Percentiles rank a stretch among this genome's conserved stretches.
Evolutionary conservation across 2,797 vertebrate genomes (phyloP).

Genomic region (Chrysolophus pictus): DNA sequence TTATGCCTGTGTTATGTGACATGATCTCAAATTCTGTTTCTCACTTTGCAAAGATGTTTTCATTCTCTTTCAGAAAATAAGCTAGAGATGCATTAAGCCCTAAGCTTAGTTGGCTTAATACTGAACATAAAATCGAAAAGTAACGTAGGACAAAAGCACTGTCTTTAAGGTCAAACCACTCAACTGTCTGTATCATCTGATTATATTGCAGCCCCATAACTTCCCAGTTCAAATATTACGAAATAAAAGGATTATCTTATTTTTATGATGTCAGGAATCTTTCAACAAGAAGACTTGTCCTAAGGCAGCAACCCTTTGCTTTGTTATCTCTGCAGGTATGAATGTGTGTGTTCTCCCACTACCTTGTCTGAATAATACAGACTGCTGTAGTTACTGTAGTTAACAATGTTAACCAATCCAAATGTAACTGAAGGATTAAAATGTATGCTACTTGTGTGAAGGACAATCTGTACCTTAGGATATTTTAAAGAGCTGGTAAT

Average conservation of each 20-base stretch:
- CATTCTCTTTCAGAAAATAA: background rate
- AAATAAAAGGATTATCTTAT: slow-evolving; percentile 46
- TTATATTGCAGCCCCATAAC: slow-evolving; percentile 20
- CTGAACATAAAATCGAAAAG: slow-evolving; percentile 28
- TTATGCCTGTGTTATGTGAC: fast-evolving
- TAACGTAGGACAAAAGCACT: slow-evolving; percentile 20
- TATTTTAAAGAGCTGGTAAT: slow-evolving; percentile 65
- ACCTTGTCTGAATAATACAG: background rate
- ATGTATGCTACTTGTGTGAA: slow-evolving; percentile 57
- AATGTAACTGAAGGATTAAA: slow-evolving; percentile 39
- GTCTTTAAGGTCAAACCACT: slow-evolving; percentile 34
- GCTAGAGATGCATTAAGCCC: background rate
- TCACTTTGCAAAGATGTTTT: background rate
- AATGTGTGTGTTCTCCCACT: background rate
- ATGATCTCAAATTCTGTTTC: background rate
- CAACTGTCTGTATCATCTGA: slow-evolving; percentile 7
- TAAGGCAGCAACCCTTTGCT: slow-evolving; percentile 12
- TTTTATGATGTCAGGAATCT: background rate
- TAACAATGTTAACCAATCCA: background rate
- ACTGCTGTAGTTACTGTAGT: background rate
- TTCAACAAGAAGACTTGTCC: slow-evolving; percentile 29
- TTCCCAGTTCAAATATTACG: slow-evolving; percentile 55
- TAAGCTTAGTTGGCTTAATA: slow-evolving; percentile 4
- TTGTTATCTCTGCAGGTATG: background rate
- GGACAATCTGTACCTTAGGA: slow-evolving; percentile 54